These are phyloP conservation scores for Merops nubicus DNA, from an alignment of 2,113 vertebrate genomes.

Conservation along the genomic window DNA sequence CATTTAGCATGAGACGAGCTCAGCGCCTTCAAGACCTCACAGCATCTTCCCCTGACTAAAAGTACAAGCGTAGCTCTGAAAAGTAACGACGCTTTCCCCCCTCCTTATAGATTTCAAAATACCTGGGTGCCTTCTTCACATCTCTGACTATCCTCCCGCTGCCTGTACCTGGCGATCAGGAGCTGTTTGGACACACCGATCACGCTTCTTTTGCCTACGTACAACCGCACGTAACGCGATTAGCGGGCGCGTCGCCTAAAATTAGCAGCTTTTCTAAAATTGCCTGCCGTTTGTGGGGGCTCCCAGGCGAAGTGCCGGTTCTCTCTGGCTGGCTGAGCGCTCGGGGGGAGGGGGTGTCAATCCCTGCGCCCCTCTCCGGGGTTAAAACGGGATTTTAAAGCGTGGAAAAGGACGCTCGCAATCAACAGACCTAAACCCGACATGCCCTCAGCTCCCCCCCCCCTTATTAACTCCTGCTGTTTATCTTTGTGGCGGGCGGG, in stretches of 20 bases:
- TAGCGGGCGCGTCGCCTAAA: not conserved
- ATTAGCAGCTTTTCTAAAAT: not conserved
- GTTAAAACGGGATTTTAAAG: not conserved
- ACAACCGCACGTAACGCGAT: fast-evolving
- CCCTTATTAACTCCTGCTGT: not conserved
- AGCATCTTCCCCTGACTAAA: not conserved
- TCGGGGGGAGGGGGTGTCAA: not conserved
- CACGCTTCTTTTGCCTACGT: fast-evolving
- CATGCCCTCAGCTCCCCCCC: not conserved
- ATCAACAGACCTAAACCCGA: not conserved
- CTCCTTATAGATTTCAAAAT: fast-evolving
- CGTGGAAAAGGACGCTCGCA: not conserved
- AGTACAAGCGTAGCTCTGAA: not conserved
- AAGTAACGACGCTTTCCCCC: not conserved
- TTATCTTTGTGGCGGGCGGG: not conserved
- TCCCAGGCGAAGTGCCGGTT: not conserved
- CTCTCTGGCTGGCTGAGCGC: fast-evolving
- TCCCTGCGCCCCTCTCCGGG: not conserved
- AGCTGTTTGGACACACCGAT: not conserved
- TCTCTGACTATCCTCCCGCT: fast-evolving
- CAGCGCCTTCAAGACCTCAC: not conserved
- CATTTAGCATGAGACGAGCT: not conserved
- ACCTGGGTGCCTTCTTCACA: not conserved
- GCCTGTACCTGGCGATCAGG: not conserved
- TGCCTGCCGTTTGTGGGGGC: fast-evolving